Conservation (phyloP, 2,888 invertebrate species). For the Meghimatium bilineatum region DNA sequence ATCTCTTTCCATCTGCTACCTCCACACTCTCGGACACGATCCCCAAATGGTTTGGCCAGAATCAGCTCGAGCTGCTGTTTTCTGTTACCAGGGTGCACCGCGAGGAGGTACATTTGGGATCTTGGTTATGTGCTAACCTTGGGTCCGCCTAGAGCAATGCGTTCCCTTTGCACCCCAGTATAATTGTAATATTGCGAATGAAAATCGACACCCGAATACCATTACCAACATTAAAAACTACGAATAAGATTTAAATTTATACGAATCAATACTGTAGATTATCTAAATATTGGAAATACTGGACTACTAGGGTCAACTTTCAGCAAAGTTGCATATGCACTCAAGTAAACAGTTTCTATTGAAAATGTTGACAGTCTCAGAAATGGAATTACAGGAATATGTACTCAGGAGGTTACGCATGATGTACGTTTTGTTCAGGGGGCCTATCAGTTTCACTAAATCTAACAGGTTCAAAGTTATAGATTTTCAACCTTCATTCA, state of each 20-base stretch:
- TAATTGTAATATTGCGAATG: not conserved
- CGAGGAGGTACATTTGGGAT: too few relatives aligned
- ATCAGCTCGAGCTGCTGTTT: too few relatives aligned
- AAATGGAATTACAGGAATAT: not conserved
- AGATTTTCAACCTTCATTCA: not conserved
- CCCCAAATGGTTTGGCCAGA: too few relatives aligned
- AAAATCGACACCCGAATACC: not conserved
- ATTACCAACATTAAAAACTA: not conserved
- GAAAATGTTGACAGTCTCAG: too few relatives aligned
- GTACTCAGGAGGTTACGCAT: not conserved
- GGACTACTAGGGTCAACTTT: too few relatives aligned
- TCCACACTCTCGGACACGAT: too few relatives aligned
- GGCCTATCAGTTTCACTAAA: not conserved
- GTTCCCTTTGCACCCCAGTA: too few relatives aligned
- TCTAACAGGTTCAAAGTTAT: not conserved
- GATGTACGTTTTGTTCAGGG: not conserved
- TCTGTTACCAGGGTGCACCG: too few relatives aligned
- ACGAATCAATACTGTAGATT: not conserved
- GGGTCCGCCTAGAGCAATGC: too few relatives aligned
- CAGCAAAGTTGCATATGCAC: not conserved
- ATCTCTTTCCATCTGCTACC: too few relatives aligned
- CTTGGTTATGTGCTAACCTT: too few relatives aligned
- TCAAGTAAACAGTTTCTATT: not conserved
- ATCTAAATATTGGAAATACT: not conserved
- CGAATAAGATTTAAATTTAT: not conserved